Evolutionary conservation across 1,140 invertebrate genomes (phyloP).

Genomic region (Ips nitidus): DNA sequence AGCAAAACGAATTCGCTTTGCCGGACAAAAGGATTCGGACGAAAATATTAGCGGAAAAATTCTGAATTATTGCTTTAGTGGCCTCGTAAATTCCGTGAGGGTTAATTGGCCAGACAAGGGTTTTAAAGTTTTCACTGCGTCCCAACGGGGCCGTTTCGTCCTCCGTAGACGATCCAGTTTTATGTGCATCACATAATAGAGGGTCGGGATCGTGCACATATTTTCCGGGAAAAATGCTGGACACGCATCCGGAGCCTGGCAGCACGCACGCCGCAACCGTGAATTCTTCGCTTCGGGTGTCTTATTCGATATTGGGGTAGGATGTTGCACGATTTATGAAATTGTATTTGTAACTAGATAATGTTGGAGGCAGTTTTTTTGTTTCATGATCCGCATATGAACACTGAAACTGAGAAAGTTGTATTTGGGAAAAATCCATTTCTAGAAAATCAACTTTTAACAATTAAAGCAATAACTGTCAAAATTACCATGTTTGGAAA

Average conservation of each 20-base stretch:
- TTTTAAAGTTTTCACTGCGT: no score
- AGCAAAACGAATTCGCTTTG: conserved; percentile 10
- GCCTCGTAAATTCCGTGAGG: neutral
- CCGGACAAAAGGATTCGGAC: conserved; percentile 2
- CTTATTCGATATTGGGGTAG: no score
- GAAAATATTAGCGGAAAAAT: conserved; percentile 4
- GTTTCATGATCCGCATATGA: no score
- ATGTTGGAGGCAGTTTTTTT: no score
- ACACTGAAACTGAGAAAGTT: no score
- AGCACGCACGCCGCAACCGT: conserved; percentile 17
- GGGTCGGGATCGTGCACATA: conserved; percentile 16
- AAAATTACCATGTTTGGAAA: no score
- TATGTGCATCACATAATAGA: conserved; percentile 20
- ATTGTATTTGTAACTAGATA: no score
- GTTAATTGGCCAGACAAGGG: neutral
- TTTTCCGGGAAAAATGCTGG: conserved; percentile 18
- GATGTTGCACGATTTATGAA: no score
- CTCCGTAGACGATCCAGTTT: conserved; percentile 1
- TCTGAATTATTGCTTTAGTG: conserved; percentile 3
- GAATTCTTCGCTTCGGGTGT: neutral
- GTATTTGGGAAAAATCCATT: no score
- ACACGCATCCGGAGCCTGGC: conserved; percentile 19
- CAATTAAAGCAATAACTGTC: no score
- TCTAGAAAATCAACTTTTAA: no score
- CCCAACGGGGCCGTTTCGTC: neutral